Evolutionary conservation across 2,888 invertebrate species (phyloP).

Genomic region (Notodonta ziczac): DNA sequence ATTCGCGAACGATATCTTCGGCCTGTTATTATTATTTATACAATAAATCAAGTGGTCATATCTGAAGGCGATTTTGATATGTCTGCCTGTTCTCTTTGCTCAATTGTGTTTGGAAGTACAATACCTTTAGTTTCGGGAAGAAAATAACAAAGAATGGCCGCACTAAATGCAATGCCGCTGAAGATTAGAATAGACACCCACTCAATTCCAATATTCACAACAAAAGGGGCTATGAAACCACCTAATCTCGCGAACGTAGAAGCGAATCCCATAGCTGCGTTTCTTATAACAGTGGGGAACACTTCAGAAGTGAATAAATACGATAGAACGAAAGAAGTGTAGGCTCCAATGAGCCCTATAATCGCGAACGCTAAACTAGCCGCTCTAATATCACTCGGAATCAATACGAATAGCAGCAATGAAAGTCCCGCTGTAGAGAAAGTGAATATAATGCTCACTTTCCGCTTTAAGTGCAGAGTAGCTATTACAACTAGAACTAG

Average conservation of each 20-base stretch:
- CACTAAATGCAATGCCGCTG: constrained; percentile 60
- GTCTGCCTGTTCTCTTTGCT: constrained; percentile 55
- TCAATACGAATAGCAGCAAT: constrained; percentile 64
- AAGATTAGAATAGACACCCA: constrained; percentile 72
- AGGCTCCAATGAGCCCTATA: constrained; percentile 90
- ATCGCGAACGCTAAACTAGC: constrained; percentile 88
- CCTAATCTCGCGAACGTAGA: constrained; percentile 88
- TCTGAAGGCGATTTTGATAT: constrained; percentile 7
- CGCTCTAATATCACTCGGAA: constrained; percentile 52
- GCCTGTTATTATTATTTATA: neutral
- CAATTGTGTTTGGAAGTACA: constrained; percentile 68
- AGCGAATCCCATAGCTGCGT: constrained; percentile 90
- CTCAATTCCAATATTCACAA: constrained; percentile 81
- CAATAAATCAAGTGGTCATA: neutral
- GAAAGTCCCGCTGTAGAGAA: constrained; percentile 62
- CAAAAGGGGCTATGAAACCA: constrained; percentile 88
- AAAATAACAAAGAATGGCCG: constrained; percentile 64
- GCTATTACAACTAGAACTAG: constrained; percentile 60
- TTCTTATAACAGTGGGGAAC: constrained; percentile 91
- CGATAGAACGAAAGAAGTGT: constrained; percentile 86
- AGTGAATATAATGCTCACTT: constrained; percentile 57
- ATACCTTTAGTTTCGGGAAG: constrained; percentile 72
- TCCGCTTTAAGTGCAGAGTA: constrained; percentile 62
- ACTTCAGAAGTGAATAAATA: constrained; percentile 91
- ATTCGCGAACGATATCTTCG: neutral